Percentiles rank a stretch among this genome's conserved stretches.
Evolutionary conservation across 2,888 invertebrate species (phyloP).

Genomic region (Nematopogon swammerdamellus): DNA sequence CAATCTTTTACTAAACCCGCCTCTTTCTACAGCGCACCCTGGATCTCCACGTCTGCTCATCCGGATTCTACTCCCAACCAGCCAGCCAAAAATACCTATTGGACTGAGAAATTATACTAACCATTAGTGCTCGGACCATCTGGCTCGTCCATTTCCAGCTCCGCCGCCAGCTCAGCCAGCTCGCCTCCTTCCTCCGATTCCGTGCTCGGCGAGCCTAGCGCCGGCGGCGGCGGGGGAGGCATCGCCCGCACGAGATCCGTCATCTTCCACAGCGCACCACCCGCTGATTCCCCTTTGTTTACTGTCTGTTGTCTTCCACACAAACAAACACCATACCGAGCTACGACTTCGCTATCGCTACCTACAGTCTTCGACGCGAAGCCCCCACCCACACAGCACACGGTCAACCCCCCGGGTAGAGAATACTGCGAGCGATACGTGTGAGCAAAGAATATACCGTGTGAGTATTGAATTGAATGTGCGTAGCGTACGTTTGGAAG

Average conservation of each 20-base stretch:
- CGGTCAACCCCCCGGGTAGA: background rate
- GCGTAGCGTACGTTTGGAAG: too few relatives aligned
- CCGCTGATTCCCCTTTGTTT: too few relatives aligned
- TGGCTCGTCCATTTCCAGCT: conserved; percentile 67
- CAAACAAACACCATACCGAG: background rate
- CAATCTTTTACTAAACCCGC: too few relatives aligned
- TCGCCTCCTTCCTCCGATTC: conserved; percentile 81
- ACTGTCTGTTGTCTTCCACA: background rate
- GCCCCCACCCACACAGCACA: background rate
- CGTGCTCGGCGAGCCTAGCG: conserved; percentile 79
- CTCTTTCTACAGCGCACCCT: too few relatives aligned
- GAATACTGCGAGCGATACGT: background rate
- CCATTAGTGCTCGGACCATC: conserved; percentile 65
- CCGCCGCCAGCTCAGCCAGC: conserved; percentile 59
- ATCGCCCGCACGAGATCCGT: conserved; percentile 68
- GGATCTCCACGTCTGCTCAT: too few relatives aligned
- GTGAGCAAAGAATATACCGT: too few relatives aligned
- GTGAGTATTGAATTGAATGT: too few relatives aligned
- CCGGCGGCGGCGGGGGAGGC: conserved; percentile 69
- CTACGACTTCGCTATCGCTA: background rate
- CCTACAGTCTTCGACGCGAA: background rate
- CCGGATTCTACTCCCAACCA: too few relatives aligned
- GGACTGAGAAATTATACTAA: too few relatives aligned
- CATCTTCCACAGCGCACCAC: conserved; percentile 31
- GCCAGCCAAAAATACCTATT: too few relatives aligned